These are phyloP conservation scores for Hippocampus zosterae DNA, from an alignment of 2,113 vertebrate species.

Conservation along the genomic window DNA sequence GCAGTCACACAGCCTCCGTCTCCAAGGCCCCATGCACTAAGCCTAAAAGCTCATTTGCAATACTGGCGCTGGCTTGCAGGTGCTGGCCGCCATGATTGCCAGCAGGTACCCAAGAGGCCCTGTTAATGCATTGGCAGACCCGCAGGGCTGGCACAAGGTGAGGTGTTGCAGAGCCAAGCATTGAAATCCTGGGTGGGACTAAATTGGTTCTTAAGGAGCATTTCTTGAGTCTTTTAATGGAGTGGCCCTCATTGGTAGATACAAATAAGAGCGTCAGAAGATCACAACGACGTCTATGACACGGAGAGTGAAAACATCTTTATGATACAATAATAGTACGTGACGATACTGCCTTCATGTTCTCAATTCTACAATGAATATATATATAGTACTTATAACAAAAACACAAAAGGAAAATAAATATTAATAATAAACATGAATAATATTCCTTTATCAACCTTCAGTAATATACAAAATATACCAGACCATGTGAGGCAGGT, in stretches of 20 bases:
- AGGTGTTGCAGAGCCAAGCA: conserved; percentile 42
- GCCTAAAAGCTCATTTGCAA: conserved; percentile 65
- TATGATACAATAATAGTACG: too few species aligned
- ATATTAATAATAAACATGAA: too few species aligned
- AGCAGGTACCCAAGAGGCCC: conserved; percentile 51
- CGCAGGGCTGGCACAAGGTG: conserved; percentile 38
- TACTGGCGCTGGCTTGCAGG: conserved; percentile 43
- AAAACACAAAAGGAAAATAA: too few species aligned
- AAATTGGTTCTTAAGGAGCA: conserved; percentile 48
- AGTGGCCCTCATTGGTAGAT: background rate
- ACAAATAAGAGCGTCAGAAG: too few species aligned
- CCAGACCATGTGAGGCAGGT: too few species aligned
- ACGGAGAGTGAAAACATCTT: too few species aligned
- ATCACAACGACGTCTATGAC: too few species aligned
- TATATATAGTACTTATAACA: too few species aligned
- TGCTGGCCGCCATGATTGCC: conserved; percentile 59
- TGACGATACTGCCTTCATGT: too few species aligned
- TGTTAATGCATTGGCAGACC: conserved; percentile 47
- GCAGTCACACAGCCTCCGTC: conserved; percentile 43
- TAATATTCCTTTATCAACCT: too few species aligned
- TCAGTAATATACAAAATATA: too few species aligned
- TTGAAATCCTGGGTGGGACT: conserved; percentile 53
- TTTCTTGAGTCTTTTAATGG: conserved; percentile 35
- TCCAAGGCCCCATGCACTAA: conserved; percentile 52
- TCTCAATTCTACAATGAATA: too few species aligned